phyloP scores from a whole-genome alignment of 2,888 invertebrate species.

The Luperina testacea region DNA sequence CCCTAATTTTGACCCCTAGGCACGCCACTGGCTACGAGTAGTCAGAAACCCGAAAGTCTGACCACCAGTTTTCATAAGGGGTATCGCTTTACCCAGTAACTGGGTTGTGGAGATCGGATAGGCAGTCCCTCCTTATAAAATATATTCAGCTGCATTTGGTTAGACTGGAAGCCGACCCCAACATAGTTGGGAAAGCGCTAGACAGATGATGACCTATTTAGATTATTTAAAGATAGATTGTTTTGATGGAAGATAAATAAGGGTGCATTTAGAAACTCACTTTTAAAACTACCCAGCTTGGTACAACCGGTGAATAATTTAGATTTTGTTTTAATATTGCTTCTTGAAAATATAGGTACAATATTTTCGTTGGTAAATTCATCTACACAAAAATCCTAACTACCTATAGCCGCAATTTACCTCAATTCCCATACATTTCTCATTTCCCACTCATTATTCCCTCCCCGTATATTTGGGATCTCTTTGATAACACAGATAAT shows the following conservation, averaged over 20 bases:
- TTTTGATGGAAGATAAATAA: not conserved
- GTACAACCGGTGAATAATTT: not conserved
- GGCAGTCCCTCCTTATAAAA: not conserved
- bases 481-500: conserved; percentile 64
- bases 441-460: conserved; percentile 54
- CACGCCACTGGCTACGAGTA: not conserved
- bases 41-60: not conserved
- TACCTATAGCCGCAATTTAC: not conserved
- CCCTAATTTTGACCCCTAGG: too few relatives aligned
- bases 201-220: too few relatives aligned
- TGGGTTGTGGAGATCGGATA: too few relatives aligned
- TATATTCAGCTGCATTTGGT: not conserved
- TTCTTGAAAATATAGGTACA: not conserved
- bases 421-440: conserved; percentile 32
- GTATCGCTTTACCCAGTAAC: not conserved
- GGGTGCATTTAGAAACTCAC: too few relatives aligned
- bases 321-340: not conserved
- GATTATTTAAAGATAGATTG: not conserved
- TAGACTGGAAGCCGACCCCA: not conserved
- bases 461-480: conserved; percentile 55
- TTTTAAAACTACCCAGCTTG: not conserved
- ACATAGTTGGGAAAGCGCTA: not conserved
- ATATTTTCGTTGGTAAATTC: not conserved
- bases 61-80: not conserved
- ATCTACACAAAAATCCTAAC: not conserved